Conservation (phyloP, 2,113 vertebrate genomes). For the Rallus limicola region DNA sequence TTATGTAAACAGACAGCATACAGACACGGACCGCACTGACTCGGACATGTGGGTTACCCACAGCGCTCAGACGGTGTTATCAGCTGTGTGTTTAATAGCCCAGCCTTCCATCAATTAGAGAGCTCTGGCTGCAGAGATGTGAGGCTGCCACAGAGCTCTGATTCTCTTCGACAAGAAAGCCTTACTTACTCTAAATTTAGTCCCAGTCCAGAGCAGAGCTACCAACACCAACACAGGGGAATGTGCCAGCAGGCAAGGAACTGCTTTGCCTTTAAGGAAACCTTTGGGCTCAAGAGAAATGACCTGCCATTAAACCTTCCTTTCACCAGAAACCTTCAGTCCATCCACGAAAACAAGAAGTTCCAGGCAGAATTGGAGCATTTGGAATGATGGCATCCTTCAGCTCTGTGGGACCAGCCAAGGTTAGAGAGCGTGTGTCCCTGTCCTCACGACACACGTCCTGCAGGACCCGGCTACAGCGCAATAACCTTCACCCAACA, state of each 20-base stretch:
- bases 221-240: background rate
- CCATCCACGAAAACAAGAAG: background rate
- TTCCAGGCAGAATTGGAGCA: background rate
- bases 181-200: background rate
- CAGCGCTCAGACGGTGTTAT: background rate
- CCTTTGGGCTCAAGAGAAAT: background rate
- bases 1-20: fast-evolving
- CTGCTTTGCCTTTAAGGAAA: background rate
- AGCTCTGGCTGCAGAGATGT: background rate
- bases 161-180: background rate
- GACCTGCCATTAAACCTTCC: background rate
- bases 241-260: background rate
- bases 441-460: background rate
- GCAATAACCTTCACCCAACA: background rate
- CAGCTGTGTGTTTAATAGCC: fast-evolving
- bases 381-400: background rate
- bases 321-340: background rate
- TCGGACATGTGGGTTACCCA: fast-evolving
- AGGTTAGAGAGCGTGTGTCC: background rate
- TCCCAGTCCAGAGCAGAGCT: background rate
- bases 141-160: background rate
- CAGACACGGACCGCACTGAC: fast-evolving
- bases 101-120: background rate
- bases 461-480: background rate
- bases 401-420: background rate